Evolutionary conservation across 2,113 vertebrate genomes (phyloP).

Genomic region (Stigmatopora argus): DNA sequence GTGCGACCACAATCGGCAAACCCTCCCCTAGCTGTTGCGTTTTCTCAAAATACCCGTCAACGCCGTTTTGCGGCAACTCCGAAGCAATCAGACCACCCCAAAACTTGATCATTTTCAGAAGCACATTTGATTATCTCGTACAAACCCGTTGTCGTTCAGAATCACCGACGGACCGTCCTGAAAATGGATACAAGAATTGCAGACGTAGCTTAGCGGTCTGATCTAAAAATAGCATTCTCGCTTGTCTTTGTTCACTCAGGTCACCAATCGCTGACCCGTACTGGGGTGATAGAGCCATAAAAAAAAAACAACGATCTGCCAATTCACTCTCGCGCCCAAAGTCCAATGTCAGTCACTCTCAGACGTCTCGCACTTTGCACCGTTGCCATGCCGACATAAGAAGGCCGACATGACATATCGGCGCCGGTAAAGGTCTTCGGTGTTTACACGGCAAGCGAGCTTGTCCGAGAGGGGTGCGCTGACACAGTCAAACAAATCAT

Average conservation of each 20-base stretch:
- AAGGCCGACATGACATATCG: conserved; percentile 34
- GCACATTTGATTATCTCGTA: too few relatives aligned
- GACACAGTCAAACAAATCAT: conserved; percentile 44
- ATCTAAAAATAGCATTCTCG: conserved; percentile 23
- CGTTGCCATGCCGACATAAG: conserved; percentile 46
- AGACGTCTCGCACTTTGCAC: conserved; percentile 54
- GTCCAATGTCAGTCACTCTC: conserved; percentile 48
- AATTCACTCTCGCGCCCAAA: conserved; percentile 16
- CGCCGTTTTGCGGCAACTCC: too few relatives aligned
- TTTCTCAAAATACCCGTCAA: too few relatives aligned
- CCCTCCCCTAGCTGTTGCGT: too few relatives aligned
- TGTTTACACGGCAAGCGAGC: conserved; percentile 56
- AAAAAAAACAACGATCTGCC: conserved; percentile 8
- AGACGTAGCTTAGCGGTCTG: not conserved
- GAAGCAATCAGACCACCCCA: too few relatives aligned
- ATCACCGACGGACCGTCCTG: not conserved
- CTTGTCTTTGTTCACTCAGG: not conserved
- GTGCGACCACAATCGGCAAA: too few relatives aligned
- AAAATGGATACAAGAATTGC: not conserved
- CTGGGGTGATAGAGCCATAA: conserved; percentile 9
- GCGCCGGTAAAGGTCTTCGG: conserved; percentile 49
- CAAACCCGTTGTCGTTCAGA: not conserved
- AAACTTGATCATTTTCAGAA: too few relatives aligned
- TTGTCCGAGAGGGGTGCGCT: conserved; percentile 24
- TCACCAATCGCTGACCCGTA: conserved; percentile 8